Percentiles rank a stretch among this genome's conserved stretches.
Conservation (phyloP, 2,888 invertebrate genomes). For the Lathronympha strigana region DNA sequence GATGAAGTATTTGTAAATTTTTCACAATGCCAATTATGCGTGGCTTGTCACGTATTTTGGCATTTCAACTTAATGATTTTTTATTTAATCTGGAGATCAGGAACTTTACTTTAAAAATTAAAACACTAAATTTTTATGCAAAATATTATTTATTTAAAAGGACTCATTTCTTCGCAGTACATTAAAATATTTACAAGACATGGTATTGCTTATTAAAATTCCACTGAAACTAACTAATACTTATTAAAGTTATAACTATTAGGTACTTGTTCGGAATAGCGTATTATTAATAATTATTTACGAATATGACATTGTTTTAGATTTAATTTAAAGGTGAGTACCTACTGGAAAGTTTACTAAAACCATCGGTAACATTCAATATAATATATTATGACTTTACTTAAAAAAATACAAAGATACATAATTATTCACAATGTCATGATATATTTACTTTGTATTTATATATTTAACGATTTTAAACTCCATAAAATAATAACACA, state of each 20-base stretch:
- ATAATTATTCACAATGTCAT: conserved; percentile 41
- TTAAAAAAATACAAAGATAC: conserved; percentile 13
- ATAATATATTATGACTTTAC: conserved; percentile 7
- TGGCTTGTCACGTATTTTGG: no score
- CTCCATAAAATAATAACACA: conserved; percentile 15
- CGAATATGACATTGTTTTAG: no score
- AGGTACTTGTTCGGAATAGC: conserved; percentile 31
- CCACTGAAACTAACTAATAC: conserved; percentile 48
- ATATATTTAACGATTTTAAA: conserved; percentile 1
- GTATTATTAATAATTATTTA: background rate
- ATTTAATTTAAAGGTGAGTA: conserved; percentile 43
- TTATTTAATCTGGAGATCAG: background rate
- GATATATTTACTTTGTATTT: conserved; percentile 32
- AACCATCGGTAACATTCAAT: conserved; percentile 61
- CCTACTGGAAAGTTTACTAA: no score
- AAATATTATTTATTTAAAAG: conserved; percentile 65
- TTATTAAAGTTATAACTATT: conserved; percentile 28
- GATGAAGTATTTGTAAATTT: no score
- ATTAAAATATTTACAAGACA: conserved; percentile 64
- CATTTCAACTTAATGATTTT: no score
- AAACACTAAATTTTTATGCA: conserved; percentile 48
- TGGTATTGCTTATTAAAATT: conserved; percentile 42
- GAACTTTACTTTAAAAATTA: conserved; percentile 7
- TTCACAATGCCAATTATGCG: no score
- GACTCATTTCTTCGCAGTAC: conserved; percentile 66